phyloP scores from a whole-genome alignment of 1,140 invertebrate genomes.

The Saxidomus purpurata region DNA sequence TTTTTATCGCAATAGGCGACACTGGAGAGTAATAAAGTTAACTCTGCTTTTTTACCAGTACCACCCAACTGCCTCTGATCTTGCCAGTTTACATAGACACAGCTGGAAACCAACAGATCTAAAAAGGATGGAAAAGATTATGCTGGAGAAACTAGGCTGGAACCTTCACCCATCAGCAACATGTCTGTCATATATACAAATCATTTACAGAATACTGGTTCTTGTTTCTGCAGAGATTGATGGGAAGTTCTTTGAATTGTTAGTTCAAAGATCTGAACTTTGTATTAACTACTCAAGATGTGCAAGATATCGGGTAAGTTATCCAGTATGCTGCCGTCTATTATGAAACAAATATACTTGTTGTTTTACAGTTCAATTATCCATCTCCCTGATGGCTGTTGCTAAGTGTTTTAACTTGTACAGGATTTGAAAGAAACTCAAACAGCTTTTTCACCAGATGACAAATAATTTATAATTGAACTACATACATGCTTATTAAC shows the following conservation, averaged over 20 bases:
- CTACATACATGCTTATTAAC: no score
- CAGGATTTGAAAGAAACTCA: no score
- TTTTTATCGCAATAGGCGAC: no score
- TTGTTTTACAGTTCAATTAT: no score
- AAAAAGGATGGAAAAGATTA: constrained; percentile 74
- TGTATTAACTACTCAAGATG: constrained; percentile 53
- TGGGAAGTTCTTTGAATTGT: not conserved
- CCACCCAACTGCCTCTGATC: constrained; percentile 68
- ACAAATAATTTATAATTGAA: no score
- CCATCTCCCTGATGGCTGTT: no score
- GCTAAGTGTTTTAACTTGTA: no score
- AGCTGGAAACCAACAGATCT: constrained; percentile 76
- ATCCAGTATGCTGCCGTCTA: not conserved
- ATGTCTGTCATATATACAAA: constrained; percentile 43
- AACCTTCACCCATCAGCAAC: constrained; percentile 54
- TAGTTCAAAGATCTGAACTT: constrained; percentile 50
- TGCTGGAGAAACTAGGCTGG: constrained; percentile 74
- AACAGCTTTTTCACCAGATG: no score
- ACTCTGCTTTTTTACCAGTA: constrained; percentile 61
- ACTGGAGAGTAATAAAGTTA: no score
- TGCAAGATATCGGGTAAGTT: constrained; percentile 53
- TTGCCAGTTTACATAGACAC: constrained; percentile 69
- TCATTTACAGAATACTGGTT: constrained; percentile 47
- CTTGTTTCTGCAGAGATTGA: not conserved
- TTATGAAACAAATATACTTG: not conserved